phyloP scores from a whole-genome alignment of 2,113 vertebrate genomes.

The Indri indri region DNA sequence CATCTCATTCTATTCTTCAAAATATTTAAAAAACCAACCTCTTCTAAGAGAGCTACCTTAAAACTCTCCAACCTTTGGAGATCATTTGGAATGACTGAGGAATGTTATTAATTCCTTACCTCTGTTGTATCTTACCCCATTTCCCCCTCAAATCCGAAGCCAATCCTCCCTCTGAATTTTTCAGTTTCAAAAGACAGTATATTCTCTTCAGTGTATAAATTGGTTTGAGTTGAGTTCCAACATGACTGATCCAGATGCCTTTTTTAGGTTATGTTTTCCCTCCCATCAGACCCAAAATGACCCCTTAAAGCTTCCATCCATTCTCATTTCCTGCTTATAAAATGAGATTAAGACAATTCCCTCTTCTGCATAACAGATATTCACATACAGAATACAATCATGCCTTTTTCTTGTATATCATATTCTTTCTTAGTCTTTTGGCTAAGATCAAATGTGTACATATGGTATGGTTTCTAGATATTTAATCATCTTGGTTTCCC shows the following conservation, averaged over 20 bases:
- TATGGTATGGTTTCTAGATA: too few species aligned
- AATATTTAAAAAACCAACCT: conserved; percentile 6
- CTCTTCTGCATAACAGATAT: not conserved
- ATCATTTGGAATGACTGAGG: not conserved
- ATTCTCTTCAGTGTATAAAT: not conserved
- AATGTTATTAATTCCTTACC: not conserved
- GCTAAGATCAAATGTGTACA: too few species aligned
- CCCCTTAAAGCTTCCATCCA: not conserved
- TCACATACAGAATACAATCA: not conserved
- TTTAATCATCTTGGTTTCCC: too few species aligned
- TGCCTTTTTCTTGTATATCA: not conserved
- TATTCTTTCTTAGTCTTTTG: too few species aligned
- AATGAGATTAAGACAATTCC: not conserved
- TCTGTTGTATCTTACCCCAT: not conserved
- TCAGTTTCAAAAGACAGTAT: conserved; percentile 19
- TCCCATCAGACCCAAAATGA: not conserved
- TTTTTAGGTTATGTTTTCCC: not conserved
- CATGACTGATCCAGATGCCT: not conserved
- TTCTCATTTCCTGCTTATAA: conserved; percentile 17
- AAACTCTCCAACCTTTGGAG: not conserved
- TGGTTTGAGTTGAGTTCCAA: not conserved
- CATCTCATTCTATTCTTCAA: conserved; percentile 13
- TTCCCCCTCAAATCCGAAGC: not conserved
- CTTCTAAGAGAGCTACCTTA: conserved; percentile 6
- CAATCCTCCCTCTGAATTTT: not conserved